Base-by-base conservation (phyloP, 2,113 vertebrate genomes). In the Phyllopteryx taeniolatus region DNA sequence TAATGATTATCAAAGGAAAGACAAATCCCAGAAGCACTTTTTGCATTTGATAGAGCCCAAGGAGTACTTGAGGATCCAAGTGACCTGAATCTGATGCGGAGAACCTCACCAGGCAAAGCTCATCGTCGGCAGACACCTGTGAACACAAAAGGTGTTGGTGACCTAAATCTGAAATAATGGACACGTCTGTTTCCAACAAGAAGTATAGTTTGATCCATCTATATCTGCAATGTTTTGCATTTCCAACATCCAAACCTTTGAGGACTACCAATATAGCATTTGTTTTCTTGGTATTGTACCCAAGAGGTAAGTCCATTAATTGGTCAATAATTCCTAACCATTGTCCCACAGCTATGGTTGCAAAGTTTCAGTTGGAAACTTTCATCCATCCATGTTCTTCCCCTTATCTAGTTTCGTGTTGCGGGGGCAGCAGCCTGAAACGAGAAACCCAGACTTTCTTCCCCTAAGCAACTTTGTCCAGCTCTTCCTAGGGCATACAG, bases 31-130 rank as follows among this genome's bases (percentile, higher is more conserved):
- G 79, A 27, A 93, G 91, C 4, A 95, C 91, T 77, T 94, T 93
- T 67, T 93, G 93, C 8, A 85, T 92, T 72, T 94, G 92, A 73
- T 94, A 94, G 60, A 94, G 92, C 68, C 93, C 94, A 2, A 94
- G 84, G 72, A 94, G 86, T 67, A 94, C 79, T 82, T 94, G 93
- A 22, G 92, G 90, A 79, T 94, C 91, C 89, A 88, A 91, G 81
- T 83, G 79, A 27, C 81, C 82, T 0, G 92, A 89, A 51, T 92
- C 91, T 0, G 92, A 92, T 75, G 90, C 89, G 0, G 93, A 92
- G 72, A 95, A 94, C 22, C 92, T 91, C 67, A 94, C 90, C 3
- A 94, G 87, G 72, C 94, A 95, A 64, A 95, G 87, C 80, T 94
- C 92, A 4, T 95, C 93, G 19, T 93, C 92, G 12, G 86, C 61